Conservation (phyloP, 1,140 invertebrate genomes). For the Drosophila kanapiae region DNA sequence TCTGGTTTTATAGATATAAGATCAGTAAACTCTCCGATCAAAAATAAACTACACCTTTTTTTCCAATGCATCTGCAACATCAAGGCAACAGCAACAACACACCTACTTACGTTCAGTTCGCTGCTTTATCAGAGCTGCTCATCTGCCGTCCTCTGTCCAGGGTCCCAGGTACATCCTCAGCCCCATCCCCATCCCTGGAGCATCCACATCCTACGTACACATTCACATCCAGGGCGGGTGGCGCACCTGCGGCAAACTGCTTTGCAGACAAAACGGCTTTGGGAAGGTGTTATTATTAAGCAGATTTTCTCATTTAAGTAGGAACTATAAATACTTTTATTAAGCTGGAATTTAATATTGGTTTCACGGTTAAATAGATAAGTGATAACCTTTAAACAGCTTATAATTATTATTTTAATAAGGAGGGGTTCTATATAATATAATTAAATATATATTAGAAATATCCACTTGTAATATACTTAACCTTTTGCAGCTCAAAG, state of each 20-base stretch:
- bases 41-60: neutral
- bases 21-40: too few species aligned
- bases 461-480: too few species aligned
- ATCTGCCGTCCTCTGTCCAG: conserved; percentile 59
- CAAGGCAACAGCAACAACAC: conserved; percentile 36
- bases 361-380: neutral
- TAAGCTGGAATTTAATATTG: too few species aligned
- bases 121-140: conserved; percentile 74
- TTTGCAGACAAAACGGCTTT: conserved; percentile 49
- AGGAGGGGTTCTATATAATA: neutral
- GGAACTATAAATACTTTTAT: too few species aligned
- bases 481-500: too few species aligned
- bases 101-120: conserved; percentile 65
- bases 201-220: conserved; percentile 24
- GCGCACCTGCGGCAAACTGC: conserved; percentile 82
- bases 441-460: neutral
- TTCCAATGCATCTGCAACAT: conserved; percentile 5
- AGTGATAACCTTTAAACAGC: too few species aligned
- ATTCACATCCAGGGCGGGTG: conserved; percentile 77
- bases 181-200: neutral
- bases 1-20: too few species aligned
- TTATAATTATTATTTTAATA: neutral
- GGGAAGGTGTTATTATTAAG: neutral
- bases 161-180: conserved; percentile 30
- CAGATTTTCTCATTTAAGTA: neutral